phyloP scores from a whole-genome alignment of 37 sponge, comb jelly and placozoan species.

The Petrosia ficiformis region DNA sequence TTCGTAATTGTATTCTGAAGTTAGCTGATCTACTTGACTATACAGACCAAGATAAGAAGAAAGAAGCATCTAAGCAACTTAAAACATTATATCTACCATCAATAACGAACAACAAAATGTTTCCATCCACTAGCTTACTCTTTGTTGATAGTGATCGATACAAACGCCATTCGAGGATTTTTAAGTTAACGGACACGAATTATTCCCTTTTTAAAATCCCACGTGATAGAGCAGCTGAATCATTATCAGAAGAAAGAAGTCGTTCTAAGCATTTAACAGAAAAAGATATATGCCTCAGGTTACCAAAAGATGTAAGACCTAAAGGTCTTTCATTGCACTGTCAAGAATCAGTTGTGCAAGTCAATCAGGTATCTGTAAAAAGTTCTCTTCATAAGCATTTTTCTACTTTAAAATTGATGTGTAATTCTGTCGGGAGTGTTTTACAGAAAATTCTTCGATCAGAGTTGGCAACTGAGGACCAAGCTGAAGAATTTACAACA shows the following conservation, averaged over 20 bases:
- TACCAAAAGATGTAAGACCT: slow-evolving; percentile 28
- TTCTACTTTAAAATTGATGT: no score
- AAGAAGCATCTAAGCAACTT: not conserved
- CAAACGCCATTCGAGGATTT: not conserved
- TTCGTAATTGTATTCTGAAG: not conserved
- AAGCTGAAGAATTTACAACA: not conserved
- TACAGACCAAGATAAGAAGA: not conserved
- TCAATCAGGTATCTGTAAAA: not conserved
- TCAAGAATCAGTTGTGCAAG: slow-evolving; percentile 5
- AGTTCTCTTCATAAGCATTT: not conserved
- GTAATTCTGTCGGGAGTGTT: no score
- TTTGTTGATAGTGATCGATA: not conserved
- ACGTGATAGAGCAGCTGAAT: not conserved
- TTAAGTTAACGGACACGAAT: not conserved
- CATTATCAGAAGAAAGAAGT: not conserved
- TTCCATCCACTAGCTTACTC: not conserved
- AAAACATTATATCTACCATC: not conserved
- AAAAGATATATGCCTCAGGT: slow-evolving; percentile 8
- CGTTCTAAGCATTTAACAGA: not conserved
- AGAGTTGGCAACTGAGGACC: not conserved
- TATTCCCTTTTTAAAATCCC: not conserved
- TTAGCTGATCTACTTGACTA: not conserved
- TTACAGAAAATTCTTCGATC: no score
- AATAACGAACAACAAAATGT: not conserved
- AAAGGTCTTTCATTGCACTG: slow-evolving; percentile 9